These are phyloP conservation scores for Thymelicus lineola DNA, from an alignment of 2,888 invertebrate genomes.

Conservation along the genomic window DNA sequence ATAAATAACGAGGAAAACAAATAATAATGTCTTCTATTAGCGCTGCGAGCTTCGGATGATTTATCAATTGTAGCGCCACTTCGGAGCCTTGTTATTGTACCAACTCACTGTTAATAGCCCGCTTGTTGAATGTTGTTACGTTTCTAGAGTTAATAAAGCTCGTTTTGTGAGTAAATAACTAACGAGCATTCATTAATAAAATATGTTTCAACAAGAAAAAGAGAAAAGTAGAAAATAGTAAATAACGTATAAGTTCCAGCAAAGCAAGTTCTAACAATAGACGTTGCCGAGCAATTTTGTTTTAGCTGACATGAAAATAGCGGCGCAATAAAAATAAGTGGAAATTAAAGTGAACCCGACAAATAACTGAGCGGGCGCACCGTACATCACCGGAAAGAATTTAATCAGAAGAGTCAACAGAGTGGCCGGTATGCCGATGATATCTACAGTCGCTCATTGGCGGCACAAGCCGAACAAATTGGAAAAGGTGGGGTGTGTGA, in stretches of 20 bases:
- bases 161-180: background rate
- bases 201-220: background rate
- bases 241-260: background rate
- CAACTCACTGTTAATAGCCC: constrained; percentile 29
- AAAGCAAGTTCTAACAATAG: constrained; percentile 17
- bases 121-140: constrained; percentile 7
- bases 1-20: constrained; percentile 45
- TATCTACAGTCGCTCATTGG: constrained; percentile 73
- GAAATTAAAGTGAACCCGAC: constrained; percentile 54
- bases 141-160: background rate
- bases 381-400: constrained; percentile 71
- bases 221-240: background rate
- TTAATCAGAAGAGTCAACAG: constrained; percentile 76
- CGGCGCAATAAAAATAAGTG: constrained; percentile 50
- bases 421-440: constrained; percentile 74
- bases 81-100: constrained; percentile 31
- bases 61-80: constrained; percentile 39
- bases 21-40: constrained; percentile 46
- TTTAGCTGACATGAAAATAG: constrained; percentile 41
- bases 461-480: constrained; percentile 75
- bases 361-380: constrained; percentile 61
- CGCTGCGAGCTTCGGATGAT: constrained; percentile 36
- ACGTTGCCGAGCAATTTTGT: constrained; percentile 31
- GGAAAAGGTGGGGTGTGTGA: constrained; percentile 65
- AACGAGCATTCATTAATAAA: background rate